Conservation (phyloP, 2,888 invertebrate genomes). For the Cryptocephalus primarius region DNA sequence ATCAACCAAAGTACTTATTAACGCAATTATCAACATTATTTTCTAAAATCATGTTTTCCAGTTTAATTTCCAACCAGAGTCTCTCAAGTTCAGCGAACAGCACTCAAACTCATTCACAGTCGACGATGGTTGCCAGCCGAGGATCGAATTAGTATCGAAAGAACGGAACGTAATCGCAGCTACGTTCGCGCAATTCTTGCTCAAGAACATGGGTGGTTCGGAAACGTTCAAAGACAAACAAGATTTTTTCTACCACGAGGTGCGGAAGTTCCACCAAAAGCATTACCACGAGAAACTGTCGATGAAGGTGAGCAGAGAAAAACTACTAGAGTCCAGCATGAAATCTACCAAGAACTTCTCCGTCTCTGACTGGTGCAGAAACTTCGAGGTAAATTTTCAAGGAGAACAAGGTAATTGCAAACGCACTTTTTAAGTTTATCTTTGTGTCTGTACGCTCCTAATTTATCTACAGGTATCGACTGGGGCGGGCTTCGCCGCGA, state of each 20-base stretch:
- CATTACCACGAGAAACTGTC: constrained; percentile 78
- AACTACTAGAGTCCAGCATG: constrained; percentile 71
- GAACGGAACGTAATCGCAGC: constrained; percentile 88
- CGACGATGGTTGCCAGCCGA: constrained; percentile 85
- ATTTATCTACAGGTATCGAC: constrained; percentile 61
- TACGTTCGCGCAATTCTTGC: constrained; percentile 80
- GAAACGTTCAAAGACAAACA: constrained; percentile 70
- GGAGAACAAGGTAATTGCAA: constrained; percentile 75
- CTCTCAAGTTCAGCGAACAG: constrained; percentile 43
- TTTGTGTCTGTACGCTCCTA: background rate
- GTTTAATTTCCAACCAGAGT: constrained; percentile 54
- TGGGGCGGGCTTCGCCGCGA: constrained; percentile 90
- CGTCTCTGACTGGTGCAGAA: constrained; percentile 88
- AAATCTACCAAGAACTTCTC: constrained; percentile 78
- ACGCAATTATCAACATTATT: too few species aligned
- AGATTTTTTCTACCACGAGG: constrained; percentile 58
- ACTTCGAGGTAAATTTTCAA: constrained; percentile 84
- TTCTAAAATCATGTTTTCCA: constrained; percentile 27
- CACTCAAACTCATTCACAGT: constrained; percentile 60
- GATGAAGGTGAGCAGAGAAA: constrained; percentile 71
- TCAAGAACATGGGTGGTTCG: constrained; percentile 90
- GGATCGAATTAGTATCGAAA: constrained; percentile 68
- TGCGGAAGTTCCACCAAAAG: constrained; percentile 74
- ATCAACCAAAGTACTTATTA: constrained; percentile 69
- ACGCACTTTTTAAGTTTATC: background rate